Conservation (phyloP, 1,140 invertebrate species). For the Trichonephila clavipes region DNA sequence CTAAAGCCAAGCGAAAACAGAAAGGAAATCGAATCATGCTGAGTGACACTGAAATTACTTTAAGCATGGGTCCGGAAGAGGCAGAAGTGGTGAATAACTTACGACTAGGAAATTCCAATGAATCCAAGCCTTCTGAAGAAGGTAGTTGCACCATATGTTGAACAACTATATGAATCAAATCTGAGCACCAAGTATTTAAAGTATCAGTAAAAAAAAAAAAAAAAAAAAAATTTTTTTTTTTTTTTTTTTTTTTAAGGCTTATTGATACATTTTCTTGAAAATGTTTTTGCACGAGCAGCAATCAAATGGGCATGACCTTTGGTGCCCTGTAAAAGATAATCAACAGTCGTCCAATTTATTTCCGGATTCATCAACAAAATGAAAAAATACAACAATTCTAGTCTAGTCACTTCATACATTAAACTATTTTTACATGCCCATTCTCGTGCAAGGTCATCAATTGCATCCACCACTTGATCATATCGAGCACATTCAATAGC, state of each 20-base stretch:
- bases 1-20: neutral
- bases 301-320: constrained; percentile 7
- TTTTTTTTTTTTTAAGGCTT: no score
- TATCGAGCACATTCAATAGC: neutral
- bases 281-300: neutral
- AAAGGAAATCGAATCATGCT: neutral
- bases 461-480: neutral
- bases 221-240: no score
- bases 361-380: constrained; percentile 8
- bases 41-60: neutral
- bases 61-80: neutral
- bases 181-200: no score
- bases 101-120: neutral
- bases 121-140: neutral
- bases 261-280: no score
- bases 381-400: constrained; percentile 50
- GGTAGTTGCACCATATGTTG: neutral
- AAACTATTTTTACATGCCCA: neutral
- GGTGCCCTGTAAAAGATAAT: neutral
- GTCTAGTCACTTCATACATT: constrained; percentile 3
- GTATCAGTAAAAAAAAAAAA: no score
- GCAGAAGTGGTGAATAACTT: neutral
- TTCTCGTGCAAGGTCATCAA: neutral
- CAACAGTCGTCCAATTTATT: constrained; percentile 35
- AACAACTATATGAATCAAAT: no score